phyloP scores from a whole-genome alignment of 2,797 vertebrate species.

The Enteromius thamalakanensis region DNA sequence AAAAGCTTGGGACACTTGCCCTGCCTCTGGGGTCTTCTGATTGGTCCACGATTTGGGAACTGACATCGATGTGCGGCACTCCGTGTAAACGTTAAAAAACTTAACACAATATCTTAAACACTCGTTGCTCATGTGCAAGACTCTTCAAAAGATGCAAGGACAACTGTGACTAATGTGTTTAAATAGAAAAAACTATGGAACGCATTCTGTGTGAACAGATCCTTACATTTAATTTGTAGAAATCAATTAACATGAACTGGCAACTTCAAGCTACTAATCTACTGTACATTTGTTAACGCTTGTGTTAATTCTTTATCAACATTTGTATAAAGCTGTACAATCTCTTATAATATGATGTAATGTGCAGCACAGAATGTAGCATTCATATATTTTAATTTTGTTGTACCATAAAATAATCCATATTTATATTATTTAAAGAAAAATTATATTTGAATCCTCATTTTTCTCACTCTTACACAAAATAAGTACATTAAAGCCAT shows the following conservation, averaged over 20 bases:
- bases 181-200: not conserved
- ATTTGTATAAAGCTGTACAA: not conserved
- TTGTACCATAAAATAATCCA: not conserved
- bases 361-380: not conserved
- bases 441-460: not conserved
- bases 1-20: not conserved
- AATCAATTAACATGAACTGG: not conserved
- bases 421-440: not conserved
- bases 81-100: not conserved
- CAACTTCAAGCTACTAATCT: not conserved
- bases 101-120: not conserved
- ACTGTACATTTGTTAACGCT: not conserved
- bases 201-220: not conserved
- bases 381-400: not conserved
- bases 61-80: not conserved
- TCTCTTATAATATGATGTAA: not conserved
- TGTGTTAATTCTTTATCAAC: not conserved
- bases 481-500: not conserved
- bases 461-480: not conserved
- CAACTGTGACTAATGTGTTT: not conserved
- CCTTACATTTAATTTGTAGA: not conserved
- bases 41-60: not conserved
- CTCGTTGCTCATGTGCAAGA: not conserved
- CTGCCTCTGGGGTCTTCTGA: not conserved
- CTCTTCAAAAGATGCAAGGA: not conserved